Conservation (phyloP, 2,113 vertebrate species). For the Falcunculus frontatus region DNA sequence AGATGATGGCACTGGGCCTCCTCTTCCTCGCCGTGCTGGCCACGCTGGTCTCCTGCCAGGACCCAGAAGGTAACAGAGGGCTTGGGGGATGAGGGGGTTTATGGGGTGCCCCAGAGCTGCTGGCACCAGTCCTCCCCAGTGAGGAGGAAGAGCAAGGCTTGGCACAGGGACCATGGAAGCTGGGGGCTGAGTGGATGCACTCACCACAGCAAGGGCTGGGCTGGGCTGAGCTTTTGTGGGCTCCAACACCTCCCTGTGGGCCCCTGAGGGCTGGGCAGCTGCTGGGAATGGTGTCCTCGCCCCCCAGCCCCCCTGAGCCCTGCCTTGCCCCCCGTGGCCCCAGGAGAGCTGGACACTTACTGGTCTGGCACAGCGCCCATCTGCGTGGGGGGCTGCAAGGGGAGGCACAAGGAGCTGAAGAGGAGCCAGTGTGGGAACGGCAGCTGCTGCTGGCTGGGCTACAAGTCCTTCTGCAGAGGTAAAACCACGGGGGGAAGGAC, state of each 20-base stretch:
- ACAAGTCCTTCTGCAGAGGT: conserved; percentile 83
- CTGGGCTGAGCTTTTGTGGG: fast-evolving
- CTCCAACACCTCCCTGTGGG: neutral
- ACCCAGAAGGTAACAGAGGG: conserved; percentile 37
- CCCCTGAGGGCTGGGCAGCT: neutral
- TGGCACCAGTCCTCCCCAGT: neutral
- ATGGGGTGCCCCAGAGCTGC: neutral
- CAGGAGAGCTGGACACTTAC: conserved; percentile 65
- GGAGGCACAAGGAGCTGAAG: conserved; percentile 75
- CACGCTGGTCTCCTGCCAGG: neutral
- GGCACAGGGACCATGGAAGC: fast-evolving
- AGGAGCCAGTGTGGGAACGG: conserved; percentile 79
- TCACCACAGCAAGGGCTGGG: neutral
- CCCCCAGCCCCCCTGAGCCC: neutral
- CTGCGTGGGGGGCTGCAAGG: conserved; percentile 78
- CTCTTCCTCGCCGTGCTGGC: neutral
- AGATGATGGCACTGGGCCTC: neutral
- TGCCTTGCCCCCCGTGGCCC: neutral
- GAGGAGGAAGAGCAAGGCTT: neutral
- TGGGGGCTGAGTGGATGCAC: fast-evolving
- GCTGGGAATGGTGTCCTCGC: neutral
- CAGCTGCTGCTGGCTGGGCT: conserved; percentile 83
- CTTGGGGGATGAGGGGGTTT: neutral
- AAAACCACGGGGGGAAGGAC: fast-evolving
- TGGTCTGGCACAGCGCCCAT: conserved; percentile 80